Percentiles rank a stretch among this genome's conserved stretches.
phyloP scores from a whole-genome alignment of 53 echinoderm and acorn worm genomes.

The Antedon mediterranea region DNA sequence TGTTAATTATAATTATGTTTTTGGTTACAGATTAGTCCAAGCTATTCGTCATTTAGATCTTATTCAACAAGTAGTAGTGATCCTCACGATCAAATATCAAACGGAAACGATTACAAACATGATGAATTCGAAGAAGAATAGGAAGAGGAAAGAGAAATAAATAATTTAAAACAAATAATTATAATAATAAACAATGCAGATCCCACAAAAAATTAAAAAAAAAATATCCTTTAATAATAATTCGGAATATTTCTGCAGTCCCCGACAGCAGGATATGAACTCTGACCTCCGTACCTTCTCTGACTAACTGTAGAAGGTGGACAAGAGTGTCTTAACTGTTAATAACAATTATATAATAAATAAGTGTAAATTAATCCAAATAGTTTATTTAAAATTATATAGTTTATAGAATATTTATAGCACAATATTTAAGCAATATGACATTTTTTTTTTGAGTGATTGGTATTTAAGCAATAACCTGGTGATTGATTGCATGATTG shows the following conservation, averaged over 20 bases:
- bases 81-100: not conserved
- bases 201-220: not conserved
- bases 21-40: not conserved
- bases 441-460: not conserved
- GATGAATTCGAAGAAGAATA: not conserved
- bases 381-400: not conserved
- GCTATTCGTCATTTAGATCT: not conserved
- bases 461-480: not conserved
- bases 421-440: not conserved
- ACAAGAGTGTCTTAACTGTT: not conserved
- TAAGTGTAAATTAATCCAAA: not conserved
- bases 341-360: not conserved
- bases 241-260: not conserved
- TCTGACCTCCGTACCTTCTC: not conserved
- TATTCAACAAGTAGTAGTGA: not conserved
- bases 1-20: not conserved
- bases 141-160: not conserved
- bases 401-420: not conserved
- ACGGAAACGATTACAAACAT: not conserved
- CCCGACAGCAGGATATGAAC: not conserved
- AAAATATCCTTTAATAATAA: not conserved
- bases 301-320: not conserved
- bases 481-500: not conserved
- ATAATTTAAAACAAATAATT: not conserved
- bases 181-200: not conserved